phyloP scores from a whole-genome alignment of 2,113 vertebrate species.

The Hipposideros armiger region DNA sequence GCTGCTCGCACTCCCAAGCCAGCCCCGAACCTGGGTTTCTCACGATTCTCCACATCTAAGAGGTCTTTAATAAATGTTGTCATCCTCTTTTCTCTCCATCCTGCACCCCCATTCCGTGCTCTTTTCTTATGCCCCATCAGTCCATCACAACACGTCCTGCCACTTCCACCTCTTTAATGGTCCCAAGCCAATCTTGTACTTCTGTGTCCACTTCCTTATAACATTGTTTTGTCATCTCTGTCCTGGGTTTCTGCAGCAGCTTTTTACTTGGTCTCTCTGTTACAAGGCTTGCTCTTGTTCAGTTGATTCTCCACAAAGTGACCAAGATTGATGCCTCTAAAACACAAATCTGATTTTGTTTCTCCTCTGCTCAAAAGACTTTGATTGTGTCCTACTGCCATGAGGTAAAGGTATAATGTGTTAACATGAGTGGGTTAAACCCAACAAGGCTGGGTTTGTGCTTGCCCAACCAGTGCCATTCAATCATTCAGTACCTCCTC shows the following conservation, averaged over 20 bases:
- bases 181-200: background rate
- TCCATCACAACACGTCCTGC: background rate
- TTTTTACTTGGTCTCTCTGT: background rate
- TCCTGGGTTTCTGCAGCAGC: background rate
- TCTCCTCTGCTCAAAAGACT: background rate
- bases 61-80: background rate
- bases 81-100: background rate
- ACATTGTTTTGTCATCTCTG: background rate
- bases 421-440: background rate
- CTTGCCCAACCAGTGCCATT: background rate
- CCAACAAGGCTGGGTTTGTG: background rate
- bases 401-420: background rate
- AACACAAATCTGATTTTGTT: background rate
- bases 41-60: background rate
- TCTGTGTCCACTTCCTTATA: background rate
- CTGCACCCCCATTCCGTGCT: background rate
- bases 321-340: background rate
- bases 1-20: no score
- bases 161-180: background rate
- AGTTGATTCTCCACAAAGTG: background rate
- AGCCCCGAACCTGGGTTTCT: background rate
- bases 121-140: background rate
- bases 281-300: background rate
- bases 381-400: background rate
- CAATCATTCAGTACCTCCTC: background rate